These are phyloP conservation scores for Doris montereyensis DNA, from an alignment of 2,888 invertebrate genomes.

Conservation along the genomic window DNA sequence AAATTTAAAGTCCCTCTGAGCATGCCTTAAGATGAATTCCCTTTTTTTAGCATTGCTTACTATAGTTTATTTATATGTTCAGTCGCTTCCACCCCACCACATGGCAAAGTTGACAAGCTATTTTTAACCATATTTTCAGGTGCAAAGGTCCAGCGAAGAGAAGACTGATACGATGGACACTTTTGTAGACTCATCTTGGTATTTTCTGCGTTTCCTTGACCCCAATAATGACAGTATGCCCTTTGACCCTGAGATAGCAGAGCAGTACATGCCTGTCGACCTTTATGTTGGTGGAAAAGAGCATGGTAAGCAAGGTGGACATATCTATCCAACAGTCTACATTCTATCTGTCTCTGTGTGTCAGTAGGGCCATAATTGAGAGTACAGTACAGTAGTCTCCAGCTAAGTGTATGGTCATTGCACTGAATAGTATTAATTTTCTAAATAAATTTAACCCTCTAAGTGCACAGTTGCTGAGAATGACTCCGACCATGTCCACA, in stretches of 20 bases:
- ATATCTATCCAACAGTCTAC: no score
- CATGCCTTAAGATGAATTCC: neutral
- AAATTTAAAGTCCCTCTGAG: no score
- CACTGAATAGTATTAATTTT: no score
- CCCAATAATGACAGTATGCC: conserved; percentile 81
- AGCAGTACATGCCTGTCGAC: conserved; percentile 86
- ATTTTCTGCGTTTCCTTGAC: conserved; percentile 93
- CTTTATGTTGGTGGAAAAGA: conserved; percentile 98
- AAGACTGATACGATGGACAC: conserved; percentile 99
- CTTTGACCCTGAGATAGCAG: conserved; percentile 79
- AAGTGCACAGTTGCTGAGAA: no score
- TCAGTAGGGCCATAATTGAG: no score
- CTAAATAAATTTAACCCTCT: no score
- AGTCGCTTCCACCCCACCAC: neutral
- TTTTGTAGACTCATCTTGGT: conserved; percentile 99
- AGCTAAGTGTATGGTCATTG: no score
- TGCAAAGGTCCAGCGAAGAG: conserved; percentile 78
- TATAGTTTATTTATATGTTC: neutral
- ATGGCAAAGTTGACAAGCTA: neutral
- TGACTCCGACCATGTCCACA: no score
- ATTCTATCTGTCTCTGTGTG: no score
- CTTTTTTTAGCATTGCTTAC: neutral
- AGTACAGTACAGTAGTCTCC: no score
- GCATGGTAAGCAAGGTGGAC: conserved; percentile 86
- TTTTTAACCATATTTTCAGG: no score